Conservation (phyloP, 2,888 invertebrate species). For the Melieria picta region DNA sequence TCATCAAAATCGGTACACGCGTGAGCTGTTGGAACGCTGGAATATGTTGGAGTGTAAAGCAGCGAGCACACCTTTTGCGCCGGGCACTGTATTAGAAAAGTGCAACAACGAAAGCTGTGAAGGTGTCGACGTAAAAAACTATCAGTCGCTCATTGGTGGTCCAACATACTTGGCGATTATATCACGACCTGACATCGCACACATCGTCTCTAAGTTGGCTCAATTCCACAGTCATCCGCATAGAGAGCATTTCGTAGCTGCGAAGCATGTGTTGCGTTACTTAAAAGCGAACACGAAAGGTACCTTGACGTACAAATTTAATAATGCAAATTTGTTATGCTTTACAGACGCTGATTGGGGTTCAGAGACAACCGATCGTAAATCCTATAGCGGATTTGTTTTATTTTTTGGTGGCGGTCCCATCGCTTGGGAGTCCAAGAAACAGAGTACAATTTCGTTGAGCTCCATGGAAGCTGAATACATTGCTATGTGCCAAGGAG, state of each 20-base stretch:
- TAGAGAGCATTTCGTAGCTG: conserved; percentile 41
- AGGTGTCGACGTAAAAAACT: not conserved
- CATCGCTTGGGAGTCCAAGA: conserved; percentile 40
- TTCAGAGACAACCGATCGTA: conserved; percentile 36
- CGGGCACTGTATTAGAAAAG: not conserved
- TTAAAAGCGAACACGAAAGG: conserved; percentile 21
- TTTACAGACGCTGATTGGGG: conserved; percentile 43
- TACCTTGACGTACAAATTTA: conserved; percentile 15
- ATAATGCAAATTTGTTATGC: conserved; percentile 18
- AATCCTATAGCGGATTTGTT: conserved; percentile 37
- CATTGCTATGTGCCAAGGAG: conserved; percentile 36
- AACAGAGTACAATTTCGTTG: conserved; percentile 32
- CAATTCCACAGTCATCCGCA: conserved; percentile 42
- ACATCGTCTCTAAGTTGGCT: conserved; percentile 36
- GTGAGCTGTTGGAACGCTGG: not conserved
- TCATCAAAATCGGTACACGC: conserved; percentile 7
- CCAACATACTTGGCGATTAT: conserved; percentile 15
- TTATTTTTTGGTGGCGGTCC: conserved; percentile 34
- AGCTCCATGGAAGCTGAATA: conserved; percentile 42
- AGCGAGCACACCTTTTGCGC: not conserved
- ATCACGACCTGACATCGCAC: conserved; percentile 35
- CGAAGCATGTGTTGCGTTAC: conserved; percentile 32
- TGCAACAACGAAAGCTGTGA: not conserved
- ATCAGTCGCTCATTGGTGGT: conserved; percentile 23
- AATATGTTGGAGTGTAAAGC: conserved; percentile 14